Conservation (phyloP, 2,113 vertebrate species). For the Pachypanchax playfairii region DNA sequence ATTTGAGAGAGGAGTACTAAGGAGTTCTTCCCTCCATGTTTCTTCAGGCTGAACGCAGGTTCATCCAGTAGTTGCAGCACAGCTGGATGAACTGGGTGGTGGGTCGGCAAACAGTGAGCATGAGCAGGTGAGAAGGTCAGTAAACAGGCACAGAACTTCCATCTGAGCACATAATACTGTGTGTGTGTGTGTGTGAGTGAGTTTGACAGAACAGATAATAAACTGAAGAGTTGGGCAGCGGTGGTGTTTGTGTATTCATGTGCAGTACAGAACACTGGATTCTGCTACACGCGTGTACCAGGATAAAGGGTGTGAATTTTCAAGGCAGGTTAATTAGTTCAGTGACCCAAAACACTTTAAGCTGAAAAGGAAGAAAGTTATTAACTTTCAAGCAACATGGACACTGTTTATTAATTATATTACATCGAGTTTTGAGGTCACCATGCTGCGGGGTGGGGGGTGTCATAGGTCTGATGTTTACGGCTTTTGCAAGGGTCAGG, state of each 20-base stretch:
- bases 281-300: slow-evolving; percentile 12
- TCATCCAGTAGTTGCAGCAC: slow-evolving; percentile 39
- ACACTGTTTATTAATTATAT: too few relatives aligned
- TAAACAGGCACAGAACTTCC: slow-evolving; percentile 32
- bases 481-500: too few relatives aligned
- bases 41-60: slow-evolving; percentile 31
- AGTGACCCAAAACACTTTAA: slow-evolving; percentile 29
- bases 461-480: too few relatives aligned
- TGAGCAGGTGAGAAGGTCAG: slow-evolving; percentile 58
- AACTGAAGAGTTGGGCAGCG: not conserved
- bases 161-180: slow-evolving; percentile 12
- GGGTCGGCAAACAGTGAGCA: slow-evolving; percentile 31
- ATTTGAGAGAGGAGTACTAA: slow-evolving; percentile 17
- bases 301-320: slow-evolving; percentile 28
- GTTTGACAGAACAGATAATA: slow-evolving; percentile 22
- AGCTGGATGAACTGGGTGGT: slow-evolving; percentile 56
- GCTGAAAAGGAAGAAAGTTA: not conserved
- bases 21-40: slow-evolving; percentile 30
- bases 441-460: too few relatives aligned
- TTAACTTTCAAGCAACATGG: not conserved
- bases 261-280: slow-evolving; percentile 21
- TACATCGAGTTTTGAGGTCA: too few relatives aligned
- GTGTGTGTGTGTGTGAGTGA: slow-evolving; percentile 12
- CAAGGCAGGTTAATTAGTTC: slow-evolving; percentile 37
- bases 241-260: not conserved